Percentiles rank a stretch among this genome's conserved stretches.
Conservation (phyloP, 2,113 vertebrate species). For the Phylloscopus whistleri region DNA sequence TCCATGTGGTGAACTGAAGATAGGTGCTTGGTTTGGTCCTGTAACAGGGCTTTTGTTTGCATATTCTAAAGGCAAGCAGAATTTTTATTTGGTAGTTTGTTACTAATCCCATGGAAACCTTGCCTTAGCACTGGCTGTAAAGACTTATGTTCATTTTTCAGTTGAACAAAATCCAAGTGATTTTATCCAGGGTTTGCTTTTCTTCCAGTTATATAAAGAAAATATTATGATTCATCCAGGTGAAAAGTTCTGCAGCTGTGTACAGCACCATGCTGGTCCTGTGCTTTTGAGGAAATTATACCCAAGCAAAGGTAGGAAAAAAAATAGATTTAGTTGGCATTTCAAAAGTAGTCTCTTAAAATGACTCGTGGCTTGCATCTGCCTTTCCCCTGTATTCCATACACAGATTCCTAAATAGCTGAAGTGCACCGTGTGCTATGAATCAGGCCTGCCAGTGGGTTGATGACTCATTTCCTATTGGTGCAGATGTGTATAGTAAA, state of each 20-base stretch:
- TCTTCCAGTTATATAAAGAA: slow-evolving; percentile 3
- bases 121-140: neutral
- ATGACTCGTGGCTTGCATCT: neutral
- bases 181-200: slow-evolving; percentile 13
- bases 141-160: neutral
- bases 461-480: slow-evolving; percentile 52
- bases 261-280: neutral
- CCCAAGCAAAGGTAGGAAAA: neutral
- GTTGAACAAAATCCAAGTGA: neutral
- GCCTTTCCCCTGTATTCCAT: neutral
- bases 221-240: slow-evolving; percentile 25
- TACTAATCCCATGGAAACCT: neutral
- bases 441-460: neutral
- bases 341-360: neutral
- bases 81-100: neutral
- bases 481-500: slow-evolving; percentile 36
- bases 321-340: neutral
- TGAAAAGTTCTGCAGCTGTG: neutral
- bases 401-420: neutral
- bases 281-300: neutral
- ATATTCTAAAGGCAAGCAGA: neutral
- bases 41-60: neutral
- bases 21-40: neutral
- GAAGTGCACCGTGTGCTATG: accelerated
- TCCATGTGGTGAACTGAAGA: neutral